Conservation (phyloP, 2,797 vertebrate species). For the Oophaga sylvatica region DNA sequence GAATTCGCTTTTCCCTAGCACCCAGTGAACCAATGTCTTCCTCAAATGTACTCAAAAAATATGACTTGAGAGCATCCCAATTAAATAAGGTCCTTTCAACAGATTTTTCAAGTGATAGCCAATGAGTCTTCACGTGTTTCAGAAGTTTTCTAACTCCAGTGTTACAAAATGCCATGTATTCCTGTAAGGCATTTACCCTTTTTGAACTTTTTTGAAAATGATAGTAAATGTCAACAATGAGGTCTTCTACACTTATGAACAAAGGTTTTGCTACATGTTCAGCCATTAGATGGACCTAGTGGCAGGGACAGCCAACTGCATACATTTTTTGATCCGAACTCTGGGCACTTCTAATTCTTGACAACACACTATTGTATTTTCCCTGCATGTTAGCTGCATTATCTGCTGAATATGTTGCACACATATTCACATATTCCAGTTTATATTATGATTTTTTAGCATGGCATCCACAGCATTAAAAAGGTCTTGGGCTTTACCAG, state of each 20-base stretch:
- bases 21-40: neutral
- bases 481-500: neutral
- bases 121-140: neutral
- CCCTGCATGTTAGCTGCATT: conserved; percentile 22
- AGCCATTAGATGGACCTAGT: no score
- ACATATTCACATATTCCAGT: conserved; percentile 22
- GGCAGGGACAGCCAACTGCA: neutral
- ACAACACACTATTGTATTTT: no score
- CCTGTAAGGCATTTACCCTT: neutral
- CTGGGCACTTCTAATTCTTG: neutral
- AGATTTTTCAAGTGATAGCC: neutral
- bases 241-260: neutral
- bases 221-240: conserved; percentile 16
- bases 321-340: neutral
- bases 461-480: neutral
- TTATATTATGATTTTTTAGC: neutral
- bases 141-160: neutral
- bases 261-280: no score
- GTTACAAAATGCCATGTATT: conserved; percentile 23
- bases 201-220: no score
- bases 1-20: no score
- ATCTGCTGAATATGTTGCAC: neutral
- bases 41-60: neutral
- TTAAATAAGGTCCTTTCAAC: neutral
- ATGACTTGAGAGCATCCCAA: neutral